Base-by-base conservation (phyloP, 2,797 vertebrate species). In the Graptemys geographica region DNA sequence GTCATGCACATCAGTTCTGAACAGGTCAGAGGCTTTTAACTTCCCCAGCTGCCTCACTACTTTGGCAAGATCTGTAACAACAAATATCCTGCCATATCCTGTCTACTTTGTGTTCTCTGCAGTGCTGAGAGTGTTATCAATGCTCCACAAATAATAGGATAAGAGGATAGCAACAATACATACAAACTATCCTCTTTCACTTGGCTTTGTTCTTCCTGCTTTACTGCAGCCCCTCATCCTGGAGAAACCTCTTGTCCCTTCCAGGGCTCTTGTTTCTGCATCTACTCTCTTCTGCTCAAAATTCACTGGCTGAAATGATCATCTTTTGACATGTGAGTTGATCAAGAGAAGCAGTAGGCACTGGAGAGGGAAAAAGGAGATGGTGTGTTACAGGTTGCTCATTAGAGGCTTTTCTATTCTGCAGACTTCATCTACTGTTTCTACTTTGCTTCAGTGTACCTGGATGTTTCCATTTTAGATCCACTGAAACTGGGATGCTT, bases 21-120 rank as follows among this genome's bases (percentile, higher is more conserved):
- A 84, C 25, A 52, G 49, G 69, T 89, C 69, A 55, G 80, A 83
- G 92, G 37, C 52, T 93, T 47, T 47, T 37, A 84, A 90, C 55
- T 44, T 81, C 44, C 78, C 91, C 53, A 87, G 25, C 37, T 86
- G 2, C 93, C 95, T 90, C 44, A 47, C 84, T 74, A 92, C 59
- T 72, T 93, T 1, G 1, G 37, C 69, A 72, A 83, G 57, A 27
- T 1, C 81, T 44, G n/a, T 89, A 88, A 89, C 88, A 93, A 6
- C 51, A 91, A 56, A 33, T 84, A 53, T 3, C 69, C n/a, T 92
- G 57, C 79, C 81, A 79, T 5, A 37, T 47, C 76, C 72, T 90
- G 19, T 76, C 41, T 28, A 15, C 41, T 76, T 47, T 25, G 41
- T 47, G 41, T 12, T 76, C 27, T 47, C 41, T 47, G 12, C 11